Evolutionary conservation across 2,797 vertebrate genomes (phyloP).

Genomic region (Pseudochromis fuscus): DNA sequence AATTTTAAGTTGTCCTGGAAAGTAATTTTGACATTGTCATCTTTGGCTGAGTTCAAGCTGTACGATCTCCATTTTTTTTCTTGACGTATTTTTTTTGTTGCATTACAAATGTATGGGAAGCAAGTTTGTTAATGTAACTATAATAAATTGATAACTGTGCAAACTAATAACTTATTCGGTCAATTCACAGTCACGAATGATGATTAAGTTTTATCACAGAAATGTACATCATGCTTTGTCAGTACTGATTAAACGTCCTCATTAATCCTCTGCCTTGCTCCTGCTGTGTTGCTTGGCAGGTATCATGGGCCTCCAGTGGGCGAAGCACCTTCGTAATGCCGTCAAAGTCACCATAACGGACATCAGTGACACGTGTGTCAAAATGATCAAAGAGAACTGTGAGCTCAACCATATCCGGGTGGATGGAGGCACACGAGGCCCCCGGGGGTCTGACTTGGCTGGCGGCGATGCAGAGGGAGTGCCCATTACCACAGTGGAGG

Average conservation of each 20-base stretch:
- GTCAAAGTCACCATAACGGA: constrained; percentile 97
- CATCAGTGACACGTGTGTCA: constrained; percentile 92
- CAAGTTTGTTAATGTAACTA: no score
- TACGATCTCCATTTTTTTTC: no score
- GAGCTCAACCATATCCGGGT: constrained; percentile 93
- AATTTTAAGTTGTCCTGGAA: no score
- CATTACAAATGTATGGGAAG: no score
- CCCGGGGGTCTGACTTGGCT: constrained; percentile 78
- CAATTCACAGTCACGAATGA: background rate
- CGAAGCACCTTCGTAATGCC: constrained; percentile 90
- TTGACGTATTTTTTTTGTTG: no score
- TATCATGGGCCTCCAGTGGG: constrained; percentile 99
- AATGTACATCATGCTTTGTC: no score
- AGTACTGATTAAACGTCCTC: no score
- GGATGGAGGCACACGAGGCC: constrained; percentile 74
- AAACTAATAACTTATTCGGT: no score
- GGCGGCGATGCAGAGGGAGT: constrained; percentile 64
- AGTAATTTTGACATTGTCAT: no score
- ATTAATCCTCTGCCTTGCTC: background rate
- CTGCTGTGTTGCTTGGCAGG: constrained; percentile 75
- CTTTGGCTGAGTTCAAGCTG: no score
- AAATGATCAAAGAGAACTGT: constrained; percentile 95
- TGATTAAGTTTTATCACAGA: background rate
- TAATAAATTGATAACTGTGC: no score
- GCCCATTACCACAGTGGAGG: constrained; percentile 87